Conservation (phyloP, 2,113 vertebrate species). For the Brachyhypopomus occidentalis region DNA sequence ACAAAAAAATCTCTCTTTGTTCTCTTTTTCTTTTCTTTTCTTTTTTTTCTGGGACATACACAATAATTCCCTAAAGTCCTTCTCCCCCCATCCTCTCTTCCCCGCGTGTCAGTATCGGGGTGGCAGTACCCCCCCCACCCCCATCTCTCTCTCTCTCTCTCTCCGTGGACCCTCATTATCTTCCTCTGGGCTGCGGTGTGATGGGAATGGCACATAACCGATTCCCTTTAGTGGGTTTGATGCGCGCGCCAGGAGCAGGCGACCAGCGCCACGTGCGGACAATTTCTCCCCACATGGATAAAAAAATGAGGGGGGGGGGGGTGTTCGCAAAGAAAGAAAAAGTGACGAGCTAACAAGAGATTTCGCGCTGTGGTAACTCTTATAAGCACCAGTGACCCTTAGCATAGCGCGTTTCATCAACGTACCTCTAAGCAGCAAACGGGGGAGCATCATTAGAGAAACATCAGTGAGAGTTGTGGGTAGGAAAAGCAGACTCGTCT, state of each 20-base stretch:
- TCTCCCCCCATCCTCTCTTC: constrained; percentile 71
- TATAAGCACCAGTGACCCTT: constrained; percentile 74
- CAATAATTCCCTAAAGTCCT: constrained; percentile 77
- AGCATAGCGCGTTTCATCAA: constrained; percentile 68
- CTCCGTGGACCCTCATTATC: constrained; percentile 80
- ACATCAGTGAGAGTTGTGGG: constrained; percentile 47
- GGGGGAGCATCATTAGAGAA: constrained; percentile 70
- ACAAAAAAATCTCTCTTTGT: constrained; percentile 60
- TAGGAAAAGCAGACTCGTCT: constrained; percentile 27
- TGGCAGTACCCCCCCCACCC: constrained; percentile 70
- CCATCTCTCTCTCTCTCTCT: constrained; percentile 73
- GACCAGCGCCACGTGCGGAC: constrained; percentile 77
- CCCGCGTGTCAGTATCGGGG: constrained; percentile 72
- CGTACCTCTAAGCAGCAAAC: constrained; percentile 67
- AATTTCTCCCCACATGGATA: constrained; percentile 58
- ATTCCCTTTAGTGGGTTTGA: constrained; percentile 90
- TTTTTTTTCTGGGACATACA: constrained; percentile 56
- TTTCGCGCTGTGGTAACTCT: constrained; percentile 68
- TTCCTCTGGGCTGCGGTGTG: constrained; percentile 85
- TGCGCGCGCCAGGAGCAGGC: constrained; percentile 84
- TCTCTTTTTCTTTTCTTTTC: constrained; percentile 53
- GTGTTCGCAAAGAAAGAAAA: constrained; percentile 50
- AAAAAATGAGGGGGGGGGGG: constrained; percentile 5
- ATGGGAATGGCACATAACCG: constrained; percentile 86
- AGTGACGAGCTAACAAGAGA: constrained; percentile 74